Conservation (phyloP, 2,888 invertebrate species). For the Polia nebulosa region DNA sequence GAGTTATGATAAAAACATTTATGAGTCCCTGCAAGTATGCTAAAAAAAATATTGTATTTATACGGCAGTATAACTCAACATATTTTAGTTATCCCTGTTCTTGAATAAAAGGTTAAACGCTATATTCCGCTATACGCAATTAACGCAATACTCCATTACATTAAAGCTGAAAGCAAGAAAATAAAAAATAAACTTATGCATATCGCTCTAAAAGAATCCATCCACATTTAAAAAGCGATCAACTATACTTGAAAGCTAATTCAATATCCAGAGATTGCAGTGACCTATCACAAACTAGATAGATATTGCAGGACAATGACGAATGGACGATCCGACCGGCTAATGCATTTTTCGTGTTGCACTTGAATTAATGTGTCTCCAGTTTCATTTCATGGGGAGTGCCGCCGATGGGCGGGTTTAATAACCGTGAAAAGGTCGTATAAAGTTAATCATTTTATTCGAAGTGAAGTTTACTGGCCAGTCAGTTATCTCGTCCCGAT, state of each 20-base stretch:
- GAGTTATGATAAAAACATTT: slow-evolving; percentile 9
- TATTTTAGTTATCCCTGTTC: not conserved
- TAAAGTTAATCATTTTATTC: slow-evolving; percentile 73
- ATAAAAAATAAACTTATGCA: not conserved
- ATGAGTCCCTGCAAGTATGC: not conserved
- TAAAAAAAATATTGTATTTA: slow-evolving; percentile 8
- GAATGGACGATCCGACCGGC: slow-evolving; percentile 78
- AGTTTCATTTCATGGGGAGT: slow-evolving; percentile 73
- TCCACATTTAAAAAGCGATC: slow-evolving; percentile 36
- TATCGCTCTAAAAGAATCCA: slow-evolving; percentile 21
- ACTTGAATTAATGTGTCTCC: slow-evolving; percentile 89
- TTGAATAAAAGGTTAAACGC: not conserved
- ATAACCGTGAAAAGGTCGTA: slow-evolving; percentile 78
- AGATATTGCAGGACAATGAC: slow-evolving; percentile 81
- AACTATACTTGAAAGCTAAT: slow-evolving; percentile 49
- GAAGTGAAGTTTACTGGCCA: slow-evolving; percentile 65
- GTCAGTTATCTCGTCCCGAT: slow-evolving; percentile 67
- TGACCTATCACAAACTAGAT: slow-evolving; percentile 60
- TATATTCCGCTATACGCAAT: no score
- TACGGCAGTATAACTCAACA: not conserved
- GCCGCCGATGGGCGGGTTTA: slow-evolving; percentile 69
- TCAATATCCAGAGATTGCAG: slow-evolving; percentile 49
- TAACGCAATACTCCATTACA: slow-evolving; percentile 23
- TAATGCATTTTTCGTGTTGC: slow-evolving; percentile 91
- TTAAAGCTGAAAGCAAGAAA: slow-evolving; percentile 7